A percentile compares a stretch with the other conserved stretches of the same genome.
Conservation (phyloP, 1,140 invertebrate genomes). For the Microvelia longipes region DNA sequence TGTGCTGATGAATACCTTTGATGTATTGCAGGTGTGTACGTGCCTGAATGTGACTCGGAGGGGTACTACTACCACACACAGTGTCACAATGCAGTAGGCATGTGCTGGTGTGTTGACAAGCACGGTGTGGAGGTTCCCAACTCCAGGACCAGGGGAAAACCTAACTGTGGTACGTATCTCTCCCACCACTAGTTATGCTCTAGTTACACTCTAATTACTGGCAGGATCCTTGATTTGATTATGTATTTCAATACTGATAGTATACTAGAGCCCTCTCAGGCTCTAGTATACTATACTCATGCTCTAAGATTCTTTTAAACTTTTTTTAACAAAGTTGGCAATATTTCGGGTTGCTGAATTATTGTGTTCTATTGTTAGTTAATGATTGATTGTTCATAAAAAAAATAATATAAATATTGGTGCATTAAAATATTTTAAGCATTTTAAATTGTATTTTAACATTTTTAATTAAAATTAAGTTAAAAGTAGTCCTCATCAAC, state of each 20-base stretch:
- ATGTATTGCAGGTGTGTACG: constrained; percentile 61
- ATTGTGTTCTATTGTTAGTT: no score
- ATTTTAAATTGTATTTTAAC: no score
- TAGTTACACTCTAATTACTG: neutral
- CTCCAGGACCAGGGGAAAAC: constrained; percentile 65
- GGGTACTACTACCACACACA: constrained; percentile 75
- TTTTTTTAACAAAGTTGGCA: neutral
- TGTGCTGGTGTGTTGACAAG: constrained; percentile 87
- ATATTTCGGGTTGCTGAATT: neutral
- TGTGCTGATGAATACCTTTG: no score
- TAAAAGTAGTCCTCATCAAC: no score
- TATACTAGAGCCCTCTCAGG: neutral
- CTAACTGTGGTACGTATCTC: constrained; percentile 61
- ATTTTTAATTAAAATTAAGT: no score
- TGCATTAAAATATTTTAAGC: no score
- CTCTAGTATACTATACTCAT: neutral
- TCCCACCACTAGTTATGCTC: neutral
- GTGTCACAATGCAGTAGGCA: constrained; percentile 63
- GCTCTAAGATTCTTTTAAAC: neutral
- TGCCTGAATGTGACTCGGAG: constrained; percentile 68
- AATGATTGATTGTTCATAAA: no score
- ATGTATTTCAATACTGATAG: neutral
- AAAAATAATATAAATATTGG: no score
- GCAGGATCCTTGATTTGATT: neutral
- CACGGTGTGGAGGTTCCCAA: constrained; percentile 77